Evolutionary conservation across 2,113 vertebrate species (phyloP), one percentile per base, ranked within the genome.

Genomic region (Romanogobio albipinnatus): DNA sequence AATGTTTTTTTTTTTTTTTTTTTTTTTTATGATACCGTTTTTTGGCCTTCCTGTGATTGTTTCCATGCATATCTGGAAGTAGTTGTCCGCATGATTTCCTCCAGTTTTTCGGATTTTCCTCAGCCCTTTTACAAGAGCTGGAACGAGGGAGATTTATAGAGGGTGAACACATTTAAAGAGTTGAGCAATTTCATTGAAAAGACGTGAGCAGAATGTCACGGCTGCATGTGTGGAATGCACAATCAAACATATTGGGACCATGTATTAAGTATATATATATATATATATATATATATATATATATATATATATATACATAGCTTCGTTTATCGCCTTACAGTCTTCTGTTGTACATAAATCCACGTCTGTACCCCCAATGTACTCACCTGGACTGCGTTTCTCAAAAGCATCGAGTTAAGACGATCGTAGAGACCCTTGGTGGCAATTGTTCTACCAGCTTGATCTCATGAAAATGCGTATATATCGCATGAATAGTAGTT

Each of bases 161-260:
- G 49, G 24, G 17, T 9, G n/a, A 82, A 24, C 9, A 17, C 53
- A 79, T 61, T 58, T 9, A 66, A 26, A 62, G 53, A 68, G 26
- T 49, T 68, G 39, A 61, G 33, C 62, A 45, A 81, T 84, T 84
- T 86, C 64, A 86, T 80, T 88, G 66, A 82, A 64, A 83, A 82
- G 59, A 85, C 71, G 83, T 59, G 77, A 53, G 22, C 29, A 61
- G 59, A 83, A 78, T 56, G 71, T 53, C 59, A 62, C 47, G 59
- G 66, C 49, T 36, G 36, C 19, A 36, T 87, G 78, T 53, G 36
- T 79, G 78, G 86, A 89, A 85, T 88, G 47, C 36, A 36, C 45
- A 86, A 73, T 70, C 56, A 47, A 64, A 36, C 61, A 66, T 39
- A 78, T 33, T 56, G 53, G 45, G 26, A 45, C 49, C 62, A 43